These are phyloP conservation scores for Leistus spinibarbis DNA, from an alignment of 2,888 invertebrate species.

Conservation along the genomic window DNA sequence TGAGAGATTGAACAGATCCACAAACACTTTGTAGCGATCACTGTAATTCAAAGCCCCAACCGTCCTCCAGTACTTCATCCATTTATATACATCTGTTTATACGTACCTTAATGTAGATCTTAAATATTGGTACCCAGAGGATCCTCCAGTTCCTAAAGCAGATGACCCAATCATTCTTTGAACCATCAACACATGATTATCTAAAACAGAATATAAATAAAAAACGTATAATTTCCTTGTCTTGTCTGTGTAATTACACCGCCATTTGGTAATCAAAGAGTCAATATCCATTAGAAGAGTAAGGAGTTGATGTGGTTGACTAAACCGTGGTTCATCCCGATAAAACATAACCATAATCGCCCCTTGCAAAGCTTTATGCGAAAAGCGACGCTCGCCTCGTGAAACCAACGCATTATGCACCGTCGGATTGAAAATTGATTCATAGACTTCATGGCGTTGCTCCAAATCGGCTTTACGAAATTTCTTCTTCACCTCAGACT, in stretches of 20 bases:
- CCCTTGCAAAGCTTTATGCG: conserved; percentile 91
- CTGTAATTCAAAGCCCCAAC: conserved; percentile 70
- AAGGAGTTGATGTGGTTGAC: conserved; percentile 95
- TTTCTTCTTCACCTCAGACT: conserved; percentile 66
- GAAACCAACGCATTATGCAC: conserved; percentile 83
- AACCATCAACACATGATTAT: conserved; percentile 98
- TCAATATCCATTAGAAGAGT: conserved; percentile 97
- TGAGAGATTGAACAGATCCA: conserved; percentile 96
- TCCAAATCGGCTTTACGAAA: conserved; percentile 76
- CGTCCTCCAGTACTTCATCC: not conserved
- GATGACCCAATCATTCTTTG: conserved; percentile 98
- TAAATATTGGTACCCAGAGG: conserved; percentile 97
- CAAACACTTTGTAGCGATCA: conserved; percentile 97
- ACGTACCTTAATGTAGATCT: conserved; percentile 91
- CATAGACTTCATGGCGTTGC: conserved; percentile 82
- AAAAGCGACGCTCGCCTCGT: conserved; percentile 87
- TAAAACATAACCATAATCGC: conserved; percentile 98
- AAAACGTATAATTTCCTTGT: too few species aligned
- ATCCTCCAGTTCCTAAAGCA: conserved; percentile 95
- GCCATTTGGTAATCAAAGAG: conserved; percentile 97
- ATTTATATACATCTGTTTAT: conserved; percentile 3
- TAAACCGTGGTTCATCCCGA: conserved; percentile 95
- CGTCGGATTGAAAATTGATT: conserved; percentile 84
- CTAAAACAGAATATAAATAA: conserved; percentile 58
- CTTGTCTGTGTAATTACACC: conserved; percentile 86